A percentile compares a stretch with the other conserved stretches of the same genome.
Conservation (phyloP, 2,113 vertebrate species). For the Seriola quinqueradiata region DNA sequence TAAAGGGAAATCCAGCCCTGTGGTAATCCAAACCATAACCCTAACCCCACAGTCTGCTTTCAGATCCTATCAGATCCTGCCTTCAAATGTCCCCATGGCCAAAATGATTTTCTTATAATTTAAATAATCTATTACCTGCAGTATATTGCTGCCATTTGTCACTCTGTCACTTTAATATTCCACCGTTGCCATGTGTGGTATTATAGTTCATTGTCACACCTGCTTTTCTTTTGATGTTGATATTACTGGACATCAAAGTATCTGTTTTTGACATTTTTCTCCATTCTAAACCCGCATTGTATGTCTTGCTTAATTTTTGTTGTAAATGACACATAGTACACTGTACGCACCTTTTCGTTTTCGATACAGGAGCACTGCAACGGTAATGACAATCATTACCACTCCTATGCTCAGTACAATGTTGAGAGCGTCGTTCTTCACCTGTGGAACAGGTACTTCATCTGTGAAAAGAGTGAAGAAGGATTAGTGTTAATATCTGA, state of each 20-base stretch:
- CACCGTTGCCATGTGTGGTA: neutral
- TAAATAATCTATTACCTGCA: too few relatives aligned
- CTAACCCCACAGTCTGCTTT: neutral
- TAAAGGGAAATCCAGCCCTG: neutral
- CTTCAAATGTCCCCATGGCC: neutral
- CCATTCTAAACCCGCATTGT: neutral
- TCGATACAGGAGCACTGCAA: slow-evolving; percentile 6
- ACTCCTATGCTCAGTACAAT: neutral
- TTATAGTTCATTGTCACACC: neutral
- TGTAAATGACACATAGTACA: neutral
- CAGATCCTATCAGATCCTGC: neutral
- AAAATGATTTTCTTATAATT: neutral
- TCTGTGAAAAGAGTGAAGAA: slow-evolving; percentile 58
- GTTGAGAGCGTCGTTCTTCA: neutral
- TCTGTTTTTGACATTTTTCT: neutral
- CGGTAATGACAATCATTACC: neutral
- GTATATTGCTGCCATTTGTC: slow-evolving; percentile 1
- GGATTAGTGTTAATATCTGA: neutral
- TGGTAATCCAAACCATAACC: too few relatives aligned
- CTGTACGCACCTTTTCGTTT: slow-evolving; percentile 51
- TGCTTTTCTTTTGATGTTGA: neutral
- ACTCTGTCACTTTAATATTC: slow-evolving; percentile 1
- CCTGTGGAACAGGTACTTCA: slow-evolving; percentile 9
- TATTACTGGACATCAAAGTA: neutral
- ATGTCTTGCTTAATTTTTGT: neutral